Evolutionary conservation across 2,888 invertebrate species (phyloP), one percentile per base, ranked within the genome.

Genomic region (Chalcosyrphus nemorum): DNA sequence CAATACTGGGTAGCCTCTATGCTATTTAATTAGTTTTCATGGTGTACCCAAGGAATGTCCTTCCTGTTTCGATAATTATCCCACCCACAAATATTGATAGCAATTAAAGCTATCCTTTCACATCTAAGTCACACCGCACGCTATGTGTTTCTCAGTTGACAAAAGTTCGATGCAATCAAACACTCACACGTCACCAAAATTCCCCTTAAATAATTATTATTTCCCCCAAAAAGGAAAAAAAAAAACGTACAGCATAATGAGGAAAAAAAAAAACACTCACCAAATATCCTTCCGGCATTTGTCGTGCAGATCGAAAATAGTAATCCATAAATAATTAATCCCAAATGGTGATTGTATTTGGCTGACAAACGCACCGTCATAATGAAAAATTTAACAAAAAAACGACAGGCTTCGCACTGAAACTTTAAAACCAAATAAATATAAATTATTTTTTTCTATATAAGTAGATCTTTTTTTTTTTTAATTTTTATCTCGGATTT

Each of bases 311-410:
- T 87, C 88, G 89, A 86, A 86, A 91, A 87, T 87, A 91, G 87
- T 88, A 91, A 90, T 87, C 90, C 91, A 87, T 90, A 90, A 88
- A 91, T 91, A 88, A 92, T 91, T 88, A 90, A 89, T 88, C 89
- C 91, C 87, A 90, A 89, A 89, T 90, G 89, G 89, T 90, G 90
- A 88, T 89, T 89, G 87, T 88, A 90, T 89, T 89, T 90, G 71
- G 88, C 89, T 86, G 90, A 89, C 87, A 91, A 89, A 87, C 91
- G 89, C 87, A 88, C 87, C 90, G 90, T 90, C 91, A 91, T 91
- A 88, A 71, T 86, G 80, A 17, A 54, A 41, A 32, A 24, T 70
- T 75, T 68, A 43, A 27, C 56, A 43, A 27, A 54, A 56, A 32
- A 32, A 29, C 7, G n/a, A 13, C 50, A 47, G 57, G n/a, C 41